Conservation (phyloP, 2,113 vertebrate species). For the Syngnathus typhle region DNA sequence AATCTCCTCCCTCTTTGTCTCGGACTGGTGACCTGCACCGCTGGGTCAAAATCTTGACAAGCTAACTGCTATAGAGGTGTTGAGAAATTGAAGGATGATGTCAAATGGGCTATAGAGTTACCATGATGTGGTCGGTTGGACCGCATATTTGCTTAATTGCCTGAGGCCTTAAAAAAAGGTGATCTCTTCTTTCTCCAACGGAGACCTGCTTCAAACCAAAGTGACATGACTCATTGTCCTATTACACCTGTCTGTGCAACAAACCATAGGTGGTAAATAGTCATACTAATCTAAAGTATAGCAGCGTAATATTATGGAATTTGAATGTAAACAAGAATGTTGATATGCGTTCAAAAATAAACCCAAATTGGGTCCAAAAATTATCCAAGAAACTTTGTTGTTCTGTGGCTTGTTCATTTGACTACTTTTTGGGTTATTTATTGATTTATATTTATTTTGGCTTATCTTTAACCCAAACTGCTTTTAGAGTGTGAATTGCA, state of each 20-base stretch:
- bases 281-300: neutral
- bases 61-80: conserved; percentile 59
- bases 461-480: no score
- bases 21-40: conserved; percentile 63
- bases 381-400: no score
- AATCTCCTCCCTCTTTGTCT: conserved; percentile 70
- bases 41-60: conserved; percentile 65
- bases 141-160: conserved; percentile 50
- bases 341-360: no score
- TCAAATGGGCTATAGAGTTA: conserved; percentile 59
- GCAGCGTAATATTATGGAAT: no score
- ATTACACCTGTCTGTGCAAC: conserved; percentile 37
- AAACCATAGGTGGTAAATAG: neutral
- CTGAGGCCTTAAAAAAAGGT: conserved; percentile 22
- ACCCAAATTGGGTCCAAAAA: no score
- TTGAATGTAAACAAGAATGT: no score
- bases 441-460: no score
- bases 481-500: no score
- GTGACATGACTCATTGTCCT: conserved; percentile 40
- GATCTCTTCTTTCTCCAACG: conserved; percentile 35
- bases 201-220: conserved; percentile 3
- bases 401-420: no score
- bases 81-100: conserved; percentile 59
- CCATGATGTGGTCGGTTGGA: conserved; percentile 27
- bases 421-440: no score